Percentiles rank a stretch among this genome's conserved stretches.
Conservation (phyloP, 2,888 invertebrate genomes). For the Harpalus rufipes region DNA sequence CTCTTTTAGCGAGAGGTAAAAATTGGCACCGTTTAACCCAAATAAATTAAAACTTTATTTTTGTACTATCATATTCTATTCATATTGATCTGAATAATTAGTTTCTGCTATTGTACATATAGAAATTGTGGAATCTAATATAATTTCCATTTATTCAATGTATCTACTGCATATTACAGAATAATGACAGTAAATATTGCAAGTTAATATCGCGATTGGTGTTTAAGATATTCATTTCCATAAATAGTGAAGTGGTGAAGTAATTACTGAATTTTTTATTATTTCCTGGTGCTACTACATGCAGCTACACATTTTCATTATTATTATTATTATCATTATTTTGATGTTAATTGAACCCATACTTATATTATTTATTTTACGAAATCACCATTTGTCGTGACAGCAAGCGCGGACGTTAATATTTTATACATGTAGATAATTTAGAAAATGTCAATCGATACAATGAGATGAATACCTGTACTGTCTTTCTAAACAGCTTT, state of each 20-base stretch:
- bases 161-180: not conserved
- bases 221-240: conserved; percentile 8
- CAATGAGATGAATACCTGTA: not conserved
- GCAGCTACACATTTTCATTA: conserved; percentile 37
- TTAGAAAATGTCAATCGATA: conserved; percentile 41
- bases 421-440: conserved; percentile 51
- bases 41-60: no score
- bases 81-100: no score
- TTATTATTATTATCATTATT: conserved; percentile 53
- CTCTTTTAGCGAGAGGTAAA: no score
- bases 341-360: conserved; percentile 48
- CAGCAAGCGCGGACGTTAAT: conserved; percentile 26
- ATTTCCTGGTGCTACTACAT: not conserved
- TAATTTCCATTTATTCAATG: not conserved
- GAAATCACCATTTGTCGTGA: conserved; percentile 55
- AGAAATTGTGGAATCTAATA: no score
- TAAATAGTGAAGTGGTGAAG: conserved; percentile 36
- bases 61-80: no score
- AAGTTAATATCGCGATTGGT: not conserved
- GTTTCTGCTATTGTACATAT: no score
- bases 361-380: conserved; percentile 58
- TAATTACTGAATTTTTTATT: conserved; percentile 59
- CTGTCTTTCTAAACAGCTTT: conserved; percentile 9
- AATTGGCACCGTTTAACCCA: no score
- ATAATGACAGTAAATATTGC: conserved; percentile 32